phyloP scores from a whole-genome alignment of 2,888 invertebrate species.

The Cheiracanthium punctorium region DNA sequence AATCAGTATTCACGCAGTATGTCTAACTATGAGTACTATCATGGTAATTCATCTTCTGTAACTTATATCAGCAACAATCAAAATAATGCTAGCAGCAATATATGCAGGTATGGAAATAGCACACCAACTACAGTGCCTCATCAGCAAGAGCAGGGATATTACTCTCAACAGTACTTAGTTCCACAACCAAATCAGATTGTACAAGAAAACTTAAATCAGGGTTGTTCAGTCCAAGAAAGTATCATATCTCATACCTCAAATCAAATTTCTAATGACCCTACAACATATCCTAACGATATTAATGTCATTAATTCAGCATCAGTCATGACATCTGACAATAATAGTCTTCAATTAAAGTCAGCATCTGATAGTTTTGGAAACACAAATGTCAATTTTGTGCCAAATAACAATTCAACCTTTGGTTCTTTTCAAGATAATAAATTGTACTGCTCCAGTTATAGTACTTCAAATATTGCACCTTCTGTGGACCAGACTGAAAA shows the following conservation, averaged over 20 bases:
- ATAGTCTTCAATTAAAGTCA: slow-evolving; percentile 20
- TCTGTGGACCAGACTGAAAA: slow-evolving; percentile 27
- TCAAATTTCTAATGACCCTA: slow-evolving; percentile 19
- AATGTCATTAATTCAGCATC: slow-evolving; percentile 34
- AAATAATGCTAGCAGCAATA: slow-evolving; percentile 26
- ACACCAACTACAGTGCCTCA: slow-evolving; percentile 54
- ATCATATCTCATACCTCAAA: slow-evolving; percentile 11
- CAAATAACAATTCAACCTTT: slow-evolving; percentile 13
- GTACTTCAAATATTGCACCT: slow-evolving; percentile 11
- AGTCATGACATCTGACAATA: neutral
- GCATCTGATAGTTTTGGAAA: slow-evolving; percentile 39
- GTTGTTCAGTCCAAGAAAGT: slow-evolving; percentile 38
- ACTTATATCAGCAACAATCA: slow-evolving; percentile 35
- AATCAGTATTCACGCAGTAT: slow-evolving; percentile 37
- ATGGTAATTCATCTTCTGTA: slow-evolving; percentile 32
- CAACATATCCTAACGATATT: slow-evolving; percentile 35
- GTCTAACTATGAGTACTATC: slow-evolving; percentile 61
- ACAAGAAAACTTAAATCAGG: slow-evolving; percentile 35
- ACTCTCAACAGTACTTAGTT: slow-evolving; percentile 48
- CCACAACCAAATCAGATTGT: slow-evolving; percentile 39
- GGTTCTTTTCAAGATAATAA: slow-evolving; percentile 30
- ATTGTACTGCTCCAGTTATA: slow-evolving; percentile 29
- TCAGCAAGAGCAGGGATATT: slow-evolving; percentile 57
- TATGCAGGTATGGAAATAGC: slow-evolving; percentile 56
- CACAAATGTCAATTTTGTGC: slow-evolving; percentile 6